Evolutionary conservation across 1,140 invertebrate genomes (phyloP).

Genomic region (Cherax quadricarinatus): DNA sequence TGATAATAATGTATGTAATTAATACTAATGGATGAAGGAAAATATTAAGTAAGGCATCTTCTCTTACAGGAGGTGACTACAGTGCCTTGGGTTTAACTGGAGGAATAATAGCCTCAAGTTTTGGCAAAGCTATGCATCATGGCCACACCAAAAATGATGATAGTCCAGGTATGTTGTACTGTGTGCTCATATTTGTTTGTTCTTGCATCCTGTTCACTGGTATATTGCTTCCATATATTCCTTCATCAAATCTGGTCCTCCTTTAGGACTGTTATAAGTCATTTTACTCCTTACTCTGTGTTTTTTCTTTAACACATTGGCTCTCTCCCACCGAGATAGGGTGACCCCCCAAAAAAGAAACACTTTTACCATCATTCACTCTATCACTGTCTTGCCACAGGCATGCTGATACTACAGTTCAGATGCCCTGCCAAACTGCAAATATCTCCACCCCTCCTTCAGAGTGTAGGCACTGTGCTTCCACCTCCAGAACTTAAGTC

Average conservation of each 20-base stretch:
- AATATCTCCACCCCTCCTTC: no score
- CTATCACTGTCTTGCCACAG: no score
- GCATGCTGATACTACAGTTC: no score
- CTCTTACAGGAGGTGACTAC: slow-evolving; percentile 74
- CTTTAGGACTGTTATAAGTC: background rate
- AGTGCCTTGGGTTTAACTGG: slow-evolving; percentile 81
- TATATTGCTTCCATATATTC: background rate
- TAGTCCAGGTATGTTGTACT: slow-evolving; percentile 51
- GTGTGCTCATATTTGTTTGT: background rate
- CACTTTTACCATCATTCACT: no score
- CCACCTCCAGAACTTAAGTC: no score
- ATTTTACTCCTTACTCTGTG: background rate
- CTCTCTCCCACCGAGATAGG: no score
- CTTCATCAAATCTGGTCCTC: background rate
- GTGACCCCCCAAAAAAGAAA: no score
- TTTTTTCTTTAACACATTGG: no score
- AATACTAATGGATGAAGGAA: background rate
- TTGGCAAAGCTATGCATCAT: slow-evolving; percentile 83
- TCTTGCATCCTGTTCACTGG: background rate
- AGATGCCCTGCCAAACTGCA: no score
- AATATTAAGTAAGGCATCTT: background rate
- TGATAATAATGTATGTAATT: background rate
- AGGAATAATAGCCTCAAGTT: slow-evolving; percentile 87
- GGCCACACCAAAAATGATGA: slow-evolving; percentile 57
- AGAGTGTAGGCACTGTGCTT: no score